Base-by-base conservation (phyloP, 2,113 vertebrate species). In the Illadopsis cleaveri region DNA sequence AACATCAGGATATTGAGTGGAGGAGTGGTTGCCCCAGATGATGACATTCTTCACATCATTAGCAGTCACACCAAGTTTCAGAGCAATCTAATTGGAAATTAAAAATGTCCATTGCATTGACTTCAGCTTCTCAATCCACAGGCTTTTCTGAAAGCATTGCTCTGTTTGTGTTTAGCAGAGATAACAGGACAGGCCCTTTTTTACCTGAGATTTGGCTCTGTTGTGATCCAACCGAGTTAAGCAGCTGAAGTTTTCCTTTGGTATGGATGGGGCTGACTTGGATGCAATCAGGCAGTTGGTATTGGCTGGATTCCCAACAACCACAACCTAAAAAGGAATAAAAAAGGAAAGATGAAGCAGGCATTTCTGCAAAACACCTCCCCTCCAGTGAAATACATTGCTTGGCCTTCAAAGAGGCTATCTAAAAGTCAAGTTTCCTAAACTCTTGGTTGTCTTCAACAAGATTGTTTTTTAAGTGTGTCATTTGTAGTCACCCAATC, bases 1-100 rank as follows among this genome's bases (percentile, higher is more conserved):
- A 78, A 99, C 99, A 96, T 99, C 99, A 28, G 99, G 99, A 97
- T 99, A 99, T 76, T 99, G 99, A 91, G 99, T 99, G 61, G 99
- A 99, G 40, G 99, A 99, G 97, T 99, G 99, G 97, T 99, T 99
- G 44, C 99, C 99, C 99, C 99, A 99, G 97, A 99, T 99, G 93
- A 99, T 99, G 76, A 99, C 99, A 57, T 99, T 99, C 98, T 99
- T 99, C 84, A 99, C 99, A 24, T 97, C 97, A 93, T 98, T 98
- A 10, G 99, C 93, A 77, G 98, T 96, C 38, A 99, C 98, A 19
- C 98, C 98, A 51, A 99, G 98, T 69, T 98, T 99, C 93, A 99
- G 97, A 86, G 99, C 99, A 98, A 99, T 98, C 99, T 99, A 94
- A 84, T 94, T 3, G 11, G 64, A 92, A 94, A 60, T 82, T 25